Conservation (phyloP, 2,888 invertebrate species). For the Nemurella pictetii region DNA sequence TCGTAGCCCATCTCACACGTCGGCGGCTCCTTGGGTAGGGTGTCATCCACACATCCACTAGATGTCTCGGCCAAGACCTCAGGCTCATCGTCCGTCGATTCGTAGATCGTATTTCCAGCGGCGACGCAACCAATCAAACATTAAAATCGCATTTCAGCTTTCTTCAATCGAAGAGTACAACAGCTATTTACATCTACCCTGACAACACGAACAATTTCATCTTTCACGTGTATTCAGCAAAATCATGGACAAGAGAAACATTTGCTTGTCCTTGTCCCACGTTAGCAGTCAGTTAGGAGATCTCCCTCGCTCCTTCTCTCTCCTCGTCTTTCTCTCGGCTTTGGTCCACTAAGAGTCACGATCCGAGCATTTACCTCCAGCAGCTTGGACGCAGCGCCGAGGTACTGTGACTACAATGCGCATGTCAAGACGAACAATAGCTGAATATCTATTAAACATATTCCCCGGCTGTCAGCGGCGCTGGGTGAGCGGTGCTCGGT, state of each 20-base stretch:
- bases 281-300: not conserved
- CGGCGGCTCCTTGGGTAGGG: not conserved
- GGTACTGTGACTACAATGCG: not conserved
- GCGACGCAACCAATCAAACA: no score
- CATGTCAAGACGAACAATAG: slow-evolving; percentile 14
- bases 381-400: slow-evolving; percentile 4
- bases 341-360: slow-evolving; percentile 22
- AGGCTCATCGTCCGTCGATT: no score
- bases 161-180: no score
- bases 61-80: no score
- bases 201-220: not conserved
- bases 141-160: no score
- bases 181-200: no score
- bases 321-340: not conserved
- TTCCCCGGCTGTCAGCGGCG: not conserved
- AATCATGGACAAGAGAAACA: not conserved
- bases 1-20: not conserved
- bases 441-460: not conserved
- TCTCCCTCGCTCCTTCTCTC: not conserved
- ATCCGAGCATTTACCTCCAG: slow-evolving; percentile 23
- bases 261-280: no score
- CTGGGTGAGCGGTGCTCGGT: no score
- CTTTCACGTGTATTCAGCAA: not conserved
- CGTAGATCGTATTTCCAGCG: no score
- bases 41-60: no score